Conservation (phyloP, 2,113 vertebrate genomes). For the Spilogale gracilis region DNA sequence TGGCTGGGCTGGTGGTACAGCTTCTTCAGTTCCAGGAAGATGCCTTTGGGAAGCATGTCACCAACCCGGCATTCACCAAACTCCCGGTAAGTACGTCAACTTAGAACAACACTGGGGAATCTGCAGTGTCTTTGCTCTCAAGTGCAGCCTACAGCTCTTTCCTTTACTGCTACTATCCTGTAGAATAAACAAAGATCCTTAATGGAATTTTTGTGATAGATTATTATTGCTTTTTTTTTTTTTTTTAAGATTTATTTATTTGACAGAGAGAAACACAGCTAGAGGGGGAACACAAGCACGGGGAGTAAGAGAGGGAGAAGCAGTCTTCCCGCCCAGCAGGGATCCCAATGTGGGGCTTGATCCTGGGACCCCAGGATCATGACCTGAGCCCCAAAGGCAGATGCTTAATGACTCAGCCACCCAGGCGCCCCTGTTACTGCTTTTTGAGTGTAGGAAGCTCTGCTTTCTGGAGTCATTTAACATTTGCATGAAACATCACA, state of each 20-base stretch:
- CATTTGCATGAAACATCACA: not conserved
- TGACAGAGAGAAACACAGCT: too few species aligned
- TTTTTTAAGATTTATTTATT: too few species aligned
- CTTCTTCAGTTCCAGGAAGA: constrained; percentile 99
- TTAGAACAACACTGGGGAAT: not conserved
- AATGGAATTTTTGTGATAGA: not conserved
- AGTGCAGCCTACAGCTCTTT: not conserved
- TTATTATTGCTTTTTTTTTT: not conserved
- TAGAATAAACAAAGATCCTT: not conserved
- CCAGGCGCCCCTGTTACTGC: not conserved
- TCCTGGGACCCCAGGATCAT: too few species aligned
- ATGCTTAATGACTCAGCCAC: too few species aligned
- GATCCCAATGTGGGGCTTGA: too few species aligned
- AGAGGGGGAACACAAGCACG: too few species aligned
- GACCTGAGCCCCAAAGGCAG: too few species aligned
- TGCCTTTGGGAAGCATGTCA: constrained; percentile 97
- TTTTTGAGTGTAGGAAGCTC: not conserved
- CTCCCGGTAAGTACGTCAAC: constrained; percentile 92
- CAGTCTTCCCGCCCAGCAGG: too few species aligned
- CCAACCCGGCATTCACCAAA: constrained; percentile 98
- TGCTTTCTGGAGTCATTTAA: not conserved
- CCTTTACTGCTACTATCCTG: not conserved
- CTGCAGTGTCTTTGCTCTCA: not conserved
- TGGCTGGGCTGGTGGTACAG: constrained; percentile 96
- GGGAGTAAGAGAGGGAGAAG: too few species aligned